Base-by-base conservation (phyloP, 2,113 vertebrate genomes). In the Hystrix cristata region DNA sequence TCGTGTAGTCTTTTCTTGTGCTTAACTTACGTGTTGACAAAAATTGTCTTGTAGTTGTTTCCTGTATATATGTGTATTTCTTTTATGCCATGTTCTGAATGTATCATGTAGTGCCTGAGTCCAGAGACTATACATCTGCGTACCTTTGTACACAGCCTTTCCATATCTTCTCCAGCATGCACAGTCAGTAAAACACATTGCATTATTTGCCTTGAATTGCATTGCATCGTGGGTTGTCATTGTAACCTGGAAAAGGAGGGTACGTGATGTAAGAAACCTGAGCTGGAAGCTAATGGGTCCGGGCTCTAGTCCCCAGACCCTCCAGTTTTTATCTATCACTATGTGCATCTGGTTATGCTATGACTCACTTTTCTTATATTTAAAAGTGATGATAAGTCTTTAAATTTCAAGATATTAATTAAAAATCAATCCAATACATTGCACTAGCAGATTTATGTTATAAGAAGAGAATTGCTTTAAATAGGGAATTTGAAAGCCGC, bases 401-500 rank as follows among this genome's bases (percentile, higher is more conserved):
- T 65, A 92, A 38, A 25, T 15, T 76, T 84, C 27, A 48, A 78
- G 72, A 78, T 55, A 82, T 51, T 59, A 79, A 31, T 31, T 84
- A 87, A 23, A 78, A 85, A 82, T 59, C 46, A 29, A 0, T 38
- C 1, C 76, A 83, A 57, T 25, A 7, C 14, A 48, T 38, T 64
- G 34, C 19, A 69, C 8, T 59, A 60, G 21, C 65, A 59, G 16
- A 60, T 84, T 86, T 71, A 25, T 60, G 43, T 71, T 69, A 18
- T 3, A 90, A 83, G 9, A 79, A 79, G 69, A 91, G 34, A 81
- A 27, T 46, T 85, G 10, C 19, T 79, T 67, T 11, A 88, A 79
- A 72, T 76, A 59, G 60, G 7, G 27, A 87, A 91, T 65, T 91
- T 65, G 76, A 96, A 93, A 72, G 34, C 60, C 55, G 12, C 29